These are phyloP conservation scores for Metalampra italica DNA, from an alignment of 2,888 invertebrate species.

Conservation along the genomic window DNA sequence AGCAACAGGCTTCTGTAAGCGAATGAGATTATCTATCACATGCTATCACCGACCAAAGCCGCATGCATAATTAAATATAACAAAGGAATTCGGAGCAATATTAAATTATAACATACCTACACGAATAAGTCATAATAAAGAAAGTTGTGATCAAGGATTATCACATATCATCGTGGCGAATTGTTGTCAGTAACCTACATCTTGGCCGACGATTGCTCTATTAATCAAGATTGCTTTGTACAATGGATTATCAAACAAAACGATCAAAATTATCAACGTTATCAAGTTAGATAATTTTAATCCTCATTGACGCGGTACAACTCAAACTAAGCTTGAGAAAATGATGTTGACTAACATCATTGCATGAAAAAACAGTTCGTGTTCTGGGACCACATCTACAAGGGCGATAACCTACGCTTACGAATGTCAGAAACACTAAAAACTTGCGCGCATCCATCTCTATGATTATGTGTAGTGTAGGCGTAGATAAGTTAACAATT, in stretches of 20 bases:
- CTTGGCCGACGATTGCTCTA: not conserved
- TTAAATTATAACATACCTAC: not conserved
- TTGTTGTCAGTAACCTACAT: not conserved
- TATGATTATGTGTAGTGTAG: not conserved
- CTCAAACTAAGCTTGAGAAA: not conserved
- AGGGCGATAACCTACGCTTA: conserved; percentile 18
- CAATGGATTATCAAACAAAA: too few relatives aligned
- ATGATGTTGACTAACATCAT: not conserved
- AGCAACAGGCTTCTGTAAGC: not conserved
- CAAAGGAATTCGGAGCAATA: conserved; percentile 6
- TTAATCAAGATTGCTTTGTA: not conserved
- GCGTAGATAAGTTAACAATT: too few relatives aligned
- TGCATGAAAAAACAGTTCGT: conserved; percentile 13
- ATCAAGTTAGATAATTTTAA: too few relatives aligned
- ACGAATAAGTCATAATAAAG: not conserved
- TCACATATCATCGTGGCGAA: not conserved
- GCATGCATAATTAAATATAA: not conserved
- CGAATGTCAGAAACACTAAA: conserved; percentile 16
- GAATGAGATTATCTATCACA: not conserved
- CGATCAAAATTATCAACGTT: too few relatives aligned
- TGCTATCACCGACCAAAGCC: not conserved
- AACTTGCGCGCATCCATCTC: conserved; percentile 10
- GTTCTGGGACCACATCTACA: conserved; percentile 10
- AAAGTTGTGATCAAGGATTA: not conserved
- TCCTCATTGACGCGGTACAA: too few relatives aligned